These are phyloP conservation scores for Anas platyrhynchos DNA, from an alignment of 2,113 vertebrate species.

Conservation along the genomic window DNA sequence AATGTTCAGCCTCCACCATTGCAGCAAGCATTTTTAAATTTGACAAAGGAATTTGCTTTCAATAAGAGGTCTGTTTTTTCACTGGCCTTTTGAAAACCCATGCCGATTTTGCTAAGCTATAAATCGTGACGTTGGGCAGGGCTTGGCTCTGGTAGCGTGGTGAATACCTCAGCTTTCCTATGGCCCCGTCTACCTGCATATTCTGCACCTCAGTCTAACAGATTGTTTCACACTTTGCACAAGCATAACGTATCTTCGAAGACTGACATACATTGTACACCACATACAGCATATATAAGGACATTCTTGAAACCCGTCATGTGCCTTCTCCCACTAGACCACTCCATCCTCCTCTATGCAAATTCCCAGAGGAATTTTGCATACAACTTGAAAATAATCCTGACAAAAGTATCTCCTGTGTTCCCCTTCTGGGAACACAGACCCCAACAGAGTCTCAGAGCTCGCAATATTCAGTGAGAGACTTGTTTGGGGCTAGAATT, in stretches of 20 bases:
- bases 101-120: not conserved
- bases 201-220: not conserved
- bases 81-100: rapidly evolving
- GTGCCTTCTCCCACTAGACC: not conserved
- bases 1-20: not conserved
- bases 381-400: not conserved
- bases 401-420: not conserved
- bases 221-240: not conserved
- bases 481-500: not conserved
- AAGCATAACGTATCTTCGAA: not conserved
- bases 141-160: not conserved
- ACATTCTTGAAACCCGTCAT: not conserved
- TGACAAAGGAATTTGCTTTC: not conserved
- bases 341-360: not conserved
- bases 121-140: not conserved
- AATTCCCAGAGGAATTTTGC: not conserved
- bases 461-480: not conserved
- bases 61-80: not conserved
- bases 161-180: not conserved
- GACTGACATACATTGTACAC: not conserved
- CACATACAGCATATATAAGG: not conserved
- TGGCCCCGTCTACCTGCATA: rapidly evolving
- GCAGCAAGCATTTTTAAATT: not conserved
- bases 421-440: not conserved
- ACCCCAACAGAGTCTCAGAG: not conserved